Conservation (phyloP, 2,888 invertebrate species). For the Drosophila vallismaia region DNA sequence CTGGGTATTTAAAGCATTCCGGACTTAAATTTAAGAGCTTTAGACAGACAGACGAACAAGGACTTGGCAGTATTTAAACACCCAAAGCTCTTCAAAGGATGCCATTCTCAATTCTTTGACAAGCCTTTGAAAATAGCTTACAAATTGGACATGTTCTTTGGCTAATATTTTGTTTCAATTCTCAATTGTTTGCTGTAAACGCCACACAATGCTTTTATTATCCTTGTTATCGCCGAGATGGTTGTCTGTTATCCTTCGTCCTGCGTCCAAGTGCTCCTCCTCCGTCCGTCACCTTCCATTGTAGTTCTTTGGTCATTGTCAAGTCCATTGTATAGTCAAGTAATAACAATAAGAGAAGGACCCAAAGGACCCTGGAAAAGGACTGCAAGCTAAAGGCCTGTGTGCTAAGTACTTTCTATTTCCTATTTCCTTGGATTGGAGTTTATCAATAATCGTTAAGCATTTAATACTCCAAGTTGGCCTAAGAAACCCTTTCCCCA, state of each 20-base stretch:
- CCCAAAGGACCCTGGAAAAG: neutral
- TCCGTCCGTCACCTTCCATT: conserved; percentile 40
- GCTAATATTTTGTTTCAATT: conserved; percentile 59
- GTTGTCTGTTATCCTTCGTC: conserved; percentile 35
- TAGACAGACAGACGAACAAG: neutral
- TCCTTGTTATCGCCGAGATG: conserved; percentile 36
- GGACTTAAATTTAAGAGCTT: neutral
- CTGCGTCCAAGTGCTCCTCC: conserved; percentile 44
- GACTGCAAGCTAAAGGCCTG: neutral
- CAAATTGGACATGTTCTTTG: conserved; percentile 21
- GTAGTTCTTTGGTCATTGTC: conserved; percentile 43
- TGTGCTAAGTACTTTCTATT: neutral
- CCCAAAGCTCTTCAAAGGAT: neutral
- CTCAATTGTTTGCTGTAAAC: conserved; percentile 56
- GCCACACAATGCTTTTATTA: conserved; percentile 39
- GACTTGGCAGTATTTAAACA: neutral
- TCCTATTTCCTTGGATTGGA: neutral
- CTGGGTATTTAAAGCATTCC: neutral
- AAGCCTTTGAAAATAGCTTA: conserved; percentile 27
- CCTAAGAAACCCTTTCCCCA: neutral
- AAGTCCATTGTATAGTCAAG: conserved; percentile 19
- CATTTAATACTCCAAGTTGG: neutral
- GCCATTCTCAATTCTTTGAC: conserved; percentile 9
- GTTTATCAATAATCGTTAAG: neutral
- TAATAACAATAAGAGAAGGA: neutral